Base-by-base conservation (phyloP, 2,113 vertebrate species). In the Nycticebus coucang region DNA sequence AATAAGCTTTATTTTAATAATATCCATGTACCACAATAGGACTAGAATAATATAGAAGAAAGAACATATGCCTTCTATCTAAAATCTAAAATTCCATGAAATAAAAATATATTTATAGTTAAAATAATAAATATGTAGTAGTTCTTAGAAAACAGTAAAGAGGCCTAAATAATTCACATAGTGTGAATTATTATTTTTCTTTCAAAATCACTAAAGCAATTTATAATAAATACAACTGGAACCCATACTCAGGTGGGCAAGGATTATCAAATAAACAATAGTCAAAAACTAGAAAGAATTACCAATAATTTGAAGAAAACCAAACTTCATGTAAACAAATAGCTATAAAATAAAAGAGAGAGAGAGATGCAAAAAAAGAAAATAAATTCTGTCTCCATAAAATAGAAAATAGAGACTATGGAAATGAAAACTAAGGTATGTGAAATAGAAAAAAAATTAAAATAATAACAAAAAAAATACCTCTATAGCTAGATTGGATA, bases 361-460 rank as follows among this genome's bases (percentile, higher is more conserved):
- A 79, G 79, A 53, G n/a, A 72, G 53, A 71, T 64, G 1, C 15
- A 88, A 75, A 33, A 33, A 72, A 84, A 72, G 64, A 77, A 75
- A 96, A 94, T 74, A 75, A 96, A 94, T 74, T 83, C 35, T 53
- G 21, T n/a, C 75, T 75, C 10, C 22, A 59, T 45, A 71, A 57
- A 72, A 84, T 74, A 71, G 17, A 10, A 93, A 89, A 64, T 33
- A 81, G 4, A 75, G 17, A 88, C 59, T 95, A 11, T 78, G 15
- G 13, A 86, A 93, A 82, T 66, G 8, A 91, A 82, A 91, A 68
- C 4, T 87, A 37, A 19, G 7, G 5, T 81, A 59, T 4, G 59
- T 82, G 12, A 86, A 77, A 26, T 62, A 17, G 14, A 35, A 72
- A 60, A 75, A 45, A 22, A 37, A 50, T 50, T 50, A 74, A 85